Base-by-base conservation (phyloP, 23 tunicate genomes). In the Halocynthia roretzi region DNA sequence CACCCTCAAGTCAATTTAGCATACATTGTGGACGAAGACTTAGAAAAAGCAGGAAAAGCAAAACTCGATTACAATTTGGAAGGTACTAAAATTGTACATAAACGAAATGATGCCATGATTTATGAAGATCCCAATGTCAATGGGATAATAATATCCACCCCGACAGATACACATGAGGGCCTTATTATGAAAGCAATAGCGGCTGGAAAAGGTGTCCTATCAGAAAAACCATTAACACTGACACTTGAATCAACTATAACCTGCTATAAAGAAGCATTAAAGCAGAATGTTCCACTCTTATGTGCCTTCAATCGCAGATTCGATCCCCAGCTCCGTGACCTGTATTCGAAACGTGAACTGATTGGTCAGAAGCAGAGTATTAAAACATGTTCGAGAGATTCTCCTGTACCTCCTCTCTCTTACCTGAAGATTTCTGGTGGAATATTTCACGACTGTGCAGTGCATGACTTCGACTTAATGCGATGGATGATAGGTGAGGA, bases 281-380 rank as follows among this genome's bases (percentile, higher is more conserved):
- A 76, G 17, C 75, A 85, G 66, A 86, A 83, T 7, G 7, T 83
- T 10, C 77, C 69, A 14, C 81, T 95, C 52, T 84, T 95, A 52
- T 86, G 96, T 74, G 99, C 99, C 6, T 95, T 95, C 65, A 95
- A 95, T 81, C 89, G 99, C 64, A 85, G 99, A 6, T 95, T 95
- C 70, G 99, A 95, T 75, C 99, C 99, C 8, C 93, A 95, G 50
- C 52, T 89, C 7, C 78, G 61, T 5, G 69, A 85, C 52, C 22
- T 95, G 60, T 19, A 62, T 50, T 15, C 48, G 20, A 83, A 83
- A 15, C 78, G 65, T 20, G 52, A 55, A 11, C 55, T 72, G 18
- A 76, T 95, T 56, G 99, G 99, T 15, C 67, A 66, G 21, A 11
- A 89, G 50, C 87, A 80, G 15, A 95, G 93, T 15, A 80, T 95